Evolutionary conservation across 2,888 invertebrate species (phyloP).

Genomic region (Oxystoma pomonae): DNA sequence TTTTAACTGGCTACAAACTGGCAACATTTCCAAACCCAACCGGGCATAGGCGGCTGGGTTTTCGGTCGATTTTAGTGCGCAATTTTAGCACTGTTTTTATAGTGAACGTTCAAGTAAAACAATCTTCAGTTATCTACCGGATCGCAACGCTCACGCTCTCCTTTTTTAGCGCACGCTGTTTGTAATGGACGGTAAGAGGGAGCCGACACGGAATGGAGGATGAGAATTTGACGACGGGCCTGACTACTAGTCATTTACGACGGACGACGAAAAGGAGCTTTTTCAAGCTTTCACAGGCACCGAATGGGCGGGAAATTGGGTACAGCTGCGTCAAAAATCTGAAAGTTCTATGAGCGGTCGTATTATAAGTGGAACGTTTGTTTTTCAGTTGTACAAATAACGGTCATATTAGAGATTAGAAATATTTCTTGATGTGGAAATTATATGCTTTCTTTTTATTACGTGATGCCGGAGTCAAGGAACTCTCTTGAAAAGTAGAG

Average conservation of each 20-base stretch:
- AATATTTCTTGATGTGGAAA: too few species aligned
- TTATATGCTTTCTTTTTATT: too few species aligned
- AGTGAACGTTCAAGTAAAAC: background rate
- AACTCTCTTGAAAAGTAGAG: too few species aligned
- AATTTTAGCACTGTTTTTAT: background rate
- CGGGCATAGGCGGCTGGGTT: background rate
- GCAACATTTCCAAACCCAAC: background rate
- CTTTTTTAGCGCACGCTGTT: background rate
- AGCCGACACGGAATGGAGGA: background rate
- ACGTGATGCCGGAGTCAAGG: too few species aligned
- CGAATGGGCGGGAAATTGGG: background rate
- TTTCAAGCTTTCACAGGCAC: background rate
- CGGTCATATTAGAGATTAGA: too few species aligned
- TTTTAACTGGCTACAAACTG: too few species aligned
- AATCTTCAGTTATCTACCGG: background rate
- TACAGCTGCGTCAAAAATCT: background rate
- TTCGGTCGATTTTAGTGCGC: background rate
- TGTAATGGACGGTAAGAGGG: background rate
- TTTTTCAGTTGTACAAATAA: too few species aligned
- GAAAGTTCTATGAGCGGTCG: too few species aligned
- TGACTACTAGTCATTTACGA: background rate
- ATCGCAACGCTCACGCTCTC: background rate
- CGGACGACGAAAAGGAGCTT: background rate
- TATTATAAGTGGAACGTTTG: too few species aligned
- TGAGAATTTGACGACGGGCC: background rate